These are phyloP conservation scores for Promerops cafer DNA, from an alignment of 2,113 vertebrate genomes.

Conservation along the genomic window DNA sequence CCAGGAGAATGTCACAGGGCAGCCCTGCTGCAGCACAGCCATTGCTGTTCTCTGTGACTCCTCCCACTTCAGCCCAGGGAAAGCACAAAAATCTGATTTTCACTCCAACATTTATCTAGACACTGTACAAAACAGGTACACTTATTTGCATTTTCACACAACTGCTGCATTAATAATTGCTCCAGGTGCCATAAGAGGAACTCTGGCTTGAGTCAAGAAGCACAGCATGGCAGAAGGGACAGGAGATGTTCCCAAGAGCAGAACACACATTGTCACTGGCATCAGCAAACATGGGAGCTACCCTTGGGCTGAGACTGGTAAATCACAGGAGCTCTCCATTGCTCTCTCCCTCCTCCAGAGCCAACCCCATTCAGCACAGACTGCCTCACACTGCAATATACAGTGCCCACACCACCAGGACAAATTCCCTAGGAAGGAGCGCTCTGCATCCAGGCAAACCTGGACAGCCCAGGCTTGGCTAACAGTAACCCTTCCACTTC, in stretches of 20 bases:
- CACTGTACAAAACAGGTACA: background rate
- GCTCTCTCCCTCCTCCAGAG: background rate
- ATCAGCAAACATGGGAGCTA: background rate
- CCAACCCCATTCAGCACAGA: background rate
- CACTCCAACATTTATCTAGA: background rate
- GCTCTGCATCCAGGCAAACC: background rate
- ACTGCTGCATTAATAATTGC: background rate
- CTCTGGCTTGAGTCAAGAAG: background rate
- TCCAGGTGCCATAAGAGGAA: background rate
- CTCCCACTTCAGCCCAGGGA: background rate
- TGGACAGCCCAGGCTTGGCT: background rate
- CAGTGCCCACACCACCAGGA: background rate
- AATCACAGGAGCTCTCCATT: background rate
- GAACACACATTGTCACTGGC: background rate
- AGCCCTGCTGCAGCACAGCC: background rate
- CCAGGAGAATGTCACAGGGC: background rate
- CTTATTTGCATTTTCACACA: background rate
- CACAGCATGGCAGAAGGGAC: background rate
- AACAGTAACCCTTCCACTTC: background rate
- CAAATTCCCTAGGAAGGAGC: too few species aligned
- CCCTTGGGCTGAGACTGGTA: background rate
- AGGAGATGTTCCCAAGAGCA: background rate
- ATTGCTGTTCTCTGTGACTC: background rate
- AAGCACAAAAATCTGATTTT: background rate
- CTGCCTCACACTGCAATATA: background rate